Percentiles rank a stretch among this genome's conserved stretches.
Conservation (phyloP, 1,140 invertebrate genomes). For the Panagrolaimus sp. region DNA sequence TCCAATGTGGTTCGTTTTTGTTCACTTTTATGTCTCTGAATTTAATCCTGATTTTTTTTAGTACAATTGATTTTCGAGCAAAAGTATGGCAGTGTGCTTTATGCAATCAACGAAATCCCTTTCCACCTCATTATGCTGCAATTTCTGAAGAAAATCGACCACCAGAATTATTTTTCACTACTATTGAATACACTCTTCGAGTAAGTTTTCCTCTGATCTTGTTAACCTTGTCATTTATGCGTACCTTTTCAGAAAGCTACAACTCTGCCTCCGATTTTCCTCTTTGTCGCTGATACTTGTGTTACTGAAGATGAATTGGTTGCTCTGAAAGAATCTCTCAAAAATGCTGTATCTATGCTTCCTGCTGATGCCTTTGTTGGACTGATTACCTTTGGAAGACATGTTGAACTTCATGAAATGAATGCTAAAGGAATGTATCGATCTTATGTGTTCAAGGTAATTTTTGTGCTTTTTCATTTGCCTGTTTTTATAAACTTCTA, state of each 20-base stretch:
- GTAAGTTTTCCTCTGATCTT: conserved; percentile 61
- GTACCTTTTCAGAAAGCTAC: conserved; percentile 69
- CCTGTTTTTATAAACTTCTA: background rate
- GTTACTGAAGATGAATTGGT: conserved; percentile 93
- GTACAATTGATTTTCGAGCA: conserved; percentile 83
- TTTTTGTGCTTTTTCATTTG: background rate
- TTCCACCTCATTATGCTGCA: conserved; percentile 94
- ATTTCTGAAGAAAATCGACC: conserved; percentile 96
- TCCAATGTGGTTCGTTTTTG: conserved; percentile 76
- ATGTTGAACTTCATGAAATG: conserved; percentile 78
- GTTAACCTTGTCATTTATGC: conserved; percentile 54
- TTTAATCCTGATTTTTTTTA: conserved; percentile 44
- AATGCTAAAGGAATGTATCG: conserved; percentile 87
- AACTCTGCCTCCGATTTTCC: conserved; percentile 87
- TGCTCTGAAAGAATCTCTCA: conserved; percentile 88
- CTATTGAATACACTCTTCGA: conserved; percentile 93
- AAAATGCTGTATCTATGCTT: conserved; percentile 88
- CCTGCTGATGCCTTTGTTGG: conserved; percentile 91
- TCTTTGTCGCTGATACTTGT: conserved; percentile 95
- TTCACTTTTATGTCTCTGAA: conserved; percentile 28
- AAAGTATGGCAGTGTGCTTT: conserved; percentile 99
- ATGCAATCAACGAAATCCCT: conserved; percentile 96
- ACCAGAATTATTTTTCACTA: conserved; percentile 94
- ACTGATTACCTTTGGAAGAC: conserved; percentile 93
- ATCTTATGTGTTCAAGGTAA: conserved; percentile 80